phyloP scores from a whole-genome alignment of 1,140 invertebrate species.

The Drosophila neocordata region DNA sequence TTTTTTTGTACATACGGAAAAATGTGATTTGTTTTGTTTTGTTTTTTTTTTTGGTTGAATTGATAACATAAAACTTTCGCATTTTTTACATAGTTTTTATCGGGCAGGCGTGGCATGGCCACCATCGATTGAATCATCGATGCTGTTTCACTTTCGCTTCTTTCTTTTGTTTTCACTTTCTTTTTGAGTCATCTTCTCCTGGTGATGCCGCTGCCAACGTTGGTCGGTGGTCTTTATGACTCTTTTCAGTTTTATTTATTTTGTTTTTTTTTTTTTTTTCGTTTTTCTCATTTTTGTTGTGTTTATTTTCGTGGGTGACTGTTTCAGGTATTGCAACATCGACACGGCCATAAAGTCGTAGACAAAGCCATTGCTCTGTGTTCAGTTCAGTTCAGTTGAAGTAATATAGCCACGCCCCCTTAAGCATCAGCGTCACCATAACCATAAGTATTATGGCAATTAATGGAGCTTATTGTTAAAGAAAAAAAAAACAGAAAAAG shows the following conservation, averaged over 20 bases:
- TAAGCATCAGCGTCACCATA: too few relatives aligned
- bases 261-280: neutral
- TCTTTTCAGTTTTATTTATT: constrained; percentile 9
- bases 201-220: neutral
- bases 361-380: constrained; percentile 63
- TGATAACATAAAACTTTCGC: constrained; percentile 63
- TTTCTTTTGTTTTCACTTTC: constrained; percentile 62
- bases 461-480: constrained; percentile 70
- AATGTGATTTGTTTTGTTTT: neutral
- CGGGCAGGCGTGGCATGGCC: constrained; percentile 28
- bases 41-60: constrained; percentile 11
- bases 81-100: constrained; percentile 44
- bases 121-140: constrained; percentile 50
- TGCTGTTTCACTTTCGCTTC: constrained; percentile 56
- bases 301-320: constrained; percentile 67
- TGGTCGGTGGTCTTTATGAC: constrained; percentile 22
- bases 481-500: constrained; percentile 25
- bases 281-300: neutral
- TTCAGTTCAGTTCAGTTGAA: constrained; percentile 34
- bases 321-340: constrained; percentile 59
- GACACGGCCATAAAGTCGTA: neutral
- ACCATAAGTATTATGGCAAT: constrained; percentile 55
- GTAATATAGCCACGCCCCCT: constrained; percentile 15
- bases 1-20: neutral
- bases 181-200: constrained; percentile 68